These are phyloP conservation scores for Hypocryptadius cinnamomeus DNA, from an alignment of 2,113 vertebrate genomes.

Conservation along the genomic window DNA sequence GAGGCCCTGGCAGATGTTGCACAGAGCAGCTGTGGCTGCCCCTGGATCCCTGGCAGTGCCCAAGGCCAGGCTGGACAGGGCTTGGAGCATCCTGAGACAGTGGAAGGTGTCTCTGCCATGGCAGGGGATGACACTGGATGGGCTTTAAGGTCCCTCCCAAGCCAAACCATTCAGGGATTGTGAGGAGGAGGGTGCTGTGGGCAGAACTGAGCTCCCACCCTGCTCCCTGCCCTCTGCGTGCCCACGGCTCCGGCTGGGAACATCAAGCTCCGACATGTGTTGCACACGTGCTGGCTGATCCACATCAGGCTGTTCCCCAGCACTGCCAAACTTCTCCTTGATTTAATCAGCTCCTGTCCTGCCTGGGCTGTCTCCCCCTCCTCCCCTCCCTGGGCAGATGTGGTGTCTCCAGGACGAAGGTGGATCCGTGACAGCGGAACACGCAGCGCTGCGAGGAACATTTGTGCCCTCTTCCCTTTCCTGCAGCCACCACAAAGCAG, in stretches of 20 bases:
- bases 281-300: constrained; percentile 6
- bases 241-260: background rate
- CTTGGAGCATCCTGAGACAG: fast-evolving
- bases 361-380: background rate
- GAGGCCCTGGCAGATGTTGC: background rate
- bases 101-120: background rate
- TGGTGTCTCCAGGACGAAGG: background rate
- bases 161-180: fast-evolving
- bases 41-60: background rate
- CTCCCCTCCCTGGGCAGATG: background rate
- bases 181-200: background rate
- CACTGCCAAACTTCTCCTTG: background rate
- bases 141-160: background rate
- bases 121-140: fast-evolving
- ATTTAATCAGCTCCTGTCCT: constrained; percentile 14
- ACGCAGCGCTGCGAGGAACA: fast-evolving
- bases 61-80: fast-evolving
- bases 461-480: background rate
- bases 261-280: background rate
- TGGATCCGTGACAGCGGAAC: background rate
- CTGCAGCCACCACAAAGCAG: background rate
- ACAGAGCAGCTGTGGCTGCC: background rate
- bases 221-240: background rate
- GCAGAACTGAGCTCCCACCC: background rate
- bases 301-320: background rate